Base-by-base conservation (phyloP, 2,888 invertebrate species). In the Ctena decussata region DNA sequence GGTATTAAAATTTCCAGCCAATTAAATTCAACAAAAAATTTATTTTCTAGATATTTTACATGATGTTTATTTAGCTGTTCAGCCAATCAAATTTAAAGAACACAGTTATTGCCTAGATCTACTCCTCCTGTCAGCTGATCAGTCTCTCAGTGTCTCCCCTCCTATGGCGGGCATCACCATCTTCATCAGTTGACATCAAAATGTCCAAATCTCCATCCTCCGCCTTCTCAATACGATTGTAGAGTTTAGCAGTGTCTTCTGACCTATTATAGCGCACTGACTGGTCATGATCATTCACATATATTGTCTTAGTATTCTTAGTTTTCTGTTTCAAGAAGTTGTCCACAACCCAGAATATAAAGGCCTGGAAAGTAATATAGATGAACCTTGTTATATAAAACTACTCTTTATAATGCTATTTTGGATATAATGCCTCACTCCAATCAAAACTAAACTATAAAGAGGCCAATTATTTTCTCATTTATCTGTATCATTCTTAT, bases 321-420 rank as follows among this genome's bases (percentile, higher is more conserved):
- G 93, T 90, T 77, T 92, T 94, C 46, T 94, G 97, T 97, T 98
- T 98, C 75, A 98, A 96, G 96, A 98, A 98, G 96, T 98, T 98
- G 96, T 98, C 98, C 0, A 98, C 98, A 90, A 98, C 97, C 98
- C 98, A 98, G 96, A 98, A 98, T 97, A 98, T 97, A 94, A 98
- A 96, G 91, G 97, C 97, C 98, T 98, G 96, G 75, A 97, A 97
- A 85, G 27, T 3, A 46, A n/a, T n/a, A n/a, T n/a, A n/a, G n/a
- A n/a, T n/a, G n/a, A n/a, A n/a, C n/a, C n/a, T n/a, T n/a, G n/a
- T n/a, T n/a, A n/a, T n/a, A n/a, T n/a, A n/a, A n/a, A n/a, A n/a
- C n/a, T n/a, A n/a, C n/a, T n/a, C n/a, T n/a, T n/a, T n/a, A n/a
- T n/a, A n/a, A n/a, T n/a, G n/a, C n/a, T n/a, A n/a, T n/a, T n/a